A percentile compares a stretch with the other conserved stretches of the same genome.
Evolutionary conservation across 2,888 invertebrate genomes (phyloP).

Genomic region (Deroplatys truncata): DNA sequence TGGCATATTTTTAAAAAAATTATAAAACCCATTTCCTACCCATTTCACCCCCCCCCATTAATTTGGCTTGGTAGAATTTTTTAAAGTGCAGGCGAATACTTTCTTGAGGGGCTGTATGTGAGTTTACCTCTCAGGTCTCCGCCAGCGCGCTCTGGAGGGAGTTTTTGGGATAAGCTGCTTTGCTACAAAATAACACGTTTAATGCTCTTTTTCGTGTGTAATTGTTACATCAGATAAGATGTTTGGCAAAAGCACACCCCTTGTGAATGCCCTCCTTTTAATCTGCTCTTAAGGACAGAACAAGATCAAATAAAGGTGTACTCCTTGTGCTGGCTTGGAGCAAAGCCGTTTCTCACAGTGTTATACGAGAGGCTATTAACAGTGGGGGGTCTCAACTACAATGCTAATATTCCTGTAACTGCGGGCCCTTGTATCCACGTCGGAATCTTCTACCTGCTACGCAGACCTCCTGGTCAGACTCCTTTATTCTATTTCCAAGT

Average conservation of each 20-base stretch:
- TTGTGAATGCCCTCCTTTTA: background rate
- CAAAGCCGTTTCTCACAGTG: background rate
- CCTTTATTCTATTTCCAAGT: background rate
- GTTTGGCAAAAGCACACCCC: background rate
- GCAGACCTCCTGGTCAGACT: background rate
- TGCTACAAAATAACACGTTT: too few species aligned
- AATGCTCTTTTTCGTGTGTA: background rate
- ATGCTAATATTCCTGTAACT: conserved; percentile 4
- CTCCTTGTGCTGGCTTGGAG: background rate
- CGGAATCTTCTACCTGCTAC: background rate
- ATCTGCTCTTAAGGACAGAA: background rate
- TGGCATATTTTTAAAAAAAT: too few species aligned
- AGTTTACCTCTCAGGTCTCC: too few species aligned
- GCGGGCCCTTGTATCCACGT: background rate
- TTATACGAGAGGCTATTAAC: background rate
- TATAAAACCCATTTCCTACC: too few species aligned
- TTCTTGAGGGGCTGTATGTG: too few species aligned
- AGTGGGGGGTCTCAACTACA: background rate
- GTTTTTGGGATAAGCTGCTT: too few species aligned
- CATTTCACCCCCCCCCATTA: too few species aligned
- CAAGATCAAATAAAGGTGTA: background rate
- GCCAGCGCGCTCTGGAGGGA: too few species aligned
- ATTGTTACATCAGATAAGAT: background rate
- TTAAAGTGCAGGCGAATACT: too few species aligned
- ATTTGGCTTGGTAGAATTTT: too few species aligned